Evolutionary conservation across 2,113 vertebrate species (phyloP), one percentile per base, ranked within the genome.

Genomic region (Lanius ludovicianus): DNA sequence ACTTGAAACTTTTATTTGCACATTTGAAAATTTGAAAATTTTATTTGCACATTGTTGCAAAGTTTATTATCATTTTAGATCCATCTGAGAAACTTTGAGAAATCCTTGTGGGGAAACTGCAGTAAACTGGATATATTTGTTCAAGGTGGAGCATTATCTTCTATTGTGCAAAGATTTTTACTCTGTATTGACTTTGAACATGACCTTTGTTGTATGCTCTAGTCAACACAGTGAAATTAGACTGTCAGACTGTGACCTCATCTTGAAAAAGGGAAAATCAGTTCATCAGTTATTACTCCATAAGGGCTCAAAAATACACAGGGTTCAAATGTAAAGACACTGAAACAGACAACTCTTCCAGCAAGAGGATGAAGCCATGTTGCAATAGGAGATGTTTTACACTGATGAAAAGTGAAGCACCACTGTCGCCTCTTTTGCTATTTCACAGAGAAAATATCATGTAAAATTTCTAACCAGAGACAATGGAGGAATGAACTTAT

Each of bases 371-470:
- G 15, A 70, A 65, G 13, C 10, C 39, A 5, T 7, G 11, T 21
- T 77, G 33, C 44, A 49, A n/a, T 2, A 53, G 55, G 47, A 73
- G 35, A 33, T 17, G 31, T 37, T 69, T 27, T 12, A 30, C 13
- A 46, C 3, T 31, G 15, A 55, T 14, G 33, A 37, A 60, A 89
- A 82, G 11, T 5, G 21, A 60, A 78, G 64, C 8, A 33, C 21
- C 8, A 1, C 18, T 82, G 16, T 30, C 0, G 0, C 13, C 9
- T 44, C 60, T 73, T 64, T 10, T 15, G 20, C 30, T 44, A 3
- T 27, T 83, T 62, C 28, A 81, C 56, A 53, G 20, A 57, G 19
- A 75, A 89, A 79, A 13, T 22, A 52, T 7, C 3, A 12, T 3
- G 22, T 20, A 50, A 64, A 64, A 64, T 50, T 73, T 52, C 35